Base-by-base conservation (phyloP, 1,140 invertebrate genomes). In the Neodiprion lecontei region DNA sequence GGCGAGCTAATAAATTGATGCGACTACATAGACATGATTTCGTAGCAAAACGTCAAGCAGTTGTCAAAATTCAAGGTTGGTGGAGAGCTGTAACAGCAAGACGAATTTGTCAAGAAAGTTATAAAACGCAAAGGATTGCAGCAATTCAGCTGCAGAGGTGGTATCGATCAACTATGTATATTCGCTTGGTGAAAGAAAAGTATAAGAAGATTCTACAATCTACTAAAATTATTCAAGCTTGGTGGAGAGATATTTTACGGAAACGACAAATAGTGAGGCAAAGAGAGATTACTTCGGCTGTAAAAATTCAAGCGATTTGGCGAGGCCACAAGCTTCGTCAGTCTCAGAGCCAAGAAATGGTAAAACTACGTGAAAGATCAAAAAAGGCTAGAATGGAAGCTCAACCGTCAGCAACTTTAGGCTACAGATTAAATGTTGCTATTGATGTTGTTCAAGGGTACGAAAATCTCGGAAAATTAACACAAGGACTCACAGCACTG, bases 301-400 rank as follows among this genome's bases (percentile, higher is more conserved):
- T 85, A 0, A 90, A 89, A 76, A 94, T 94, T 75, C 93, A 94
- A 89, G 87, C 91, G 14, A 77, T 88, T n/a, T 94, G 92, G 91
- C 90, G 91, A 72, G 93, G 93, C 1, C 90, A 92, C 79, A 81
- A 74, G 14, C 83, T 88, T 14, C 89, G 93, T 10, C 79, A 83
- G 48, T 78, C 77, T 4, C 73, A 86, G 23, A 79, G 82, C 14
- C 69, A 82, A n/a, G 78, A 87, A 8, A 80, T 90, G 47, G 74
- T 76, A 11, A 81, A 87, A 70, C 75, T 93, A 0, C 81, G 89
- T 10, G 82, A 85, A 21, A 88, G 91, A 48, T 86, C 89, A 0
- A 76, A 86, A 23, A 89, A 90, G 10, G 88, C 89, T 1, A 79
- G 88, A 1, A 78, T 85, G 68, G 89, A 90, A 28, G 82, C 83